Base-by-base conservation (phyloP, 2,113 vertebrate species). In the Nycticorax nycticorax region DNA sequence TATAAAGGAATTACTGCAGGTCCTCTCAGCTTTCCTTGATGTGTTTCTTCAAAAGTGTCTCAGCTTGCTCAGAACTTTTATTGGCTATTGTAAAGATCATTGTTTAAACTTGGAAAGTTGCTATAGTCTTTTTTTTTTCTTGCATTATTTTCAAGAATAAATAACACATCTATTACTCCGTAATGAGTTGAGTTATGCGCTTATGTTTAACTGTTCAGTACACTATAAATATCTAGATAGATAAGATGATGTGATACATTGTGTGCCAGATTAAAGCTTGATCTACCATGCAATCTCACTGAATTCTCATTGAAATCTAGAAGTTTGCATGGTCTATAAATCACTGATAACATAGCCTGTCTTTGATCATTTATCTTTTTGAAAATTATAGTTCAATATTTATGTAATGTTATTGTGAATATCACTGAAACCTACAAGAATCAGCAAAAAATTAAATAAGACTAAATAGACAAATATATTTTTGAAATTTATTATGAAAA, bases 321-420 rank as follows among this genome's bases (percentile, higher is more conserved):
- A 27, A 93, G 91, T 87, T 87, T 94, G 16, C 39, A 82, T 64
- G 43, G 52, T 37, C 15, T 84, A 19, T 89, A 81, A 68, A 87
- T 81, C 52, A 68, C 27, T 85, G 76, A 86, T 95, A 90, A 72
- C 22, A 37, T 53, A 92, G 73, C 12, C 17, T 78, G 30, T 56
- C 73, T 96, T 94, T 94, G 60, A 92, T 96, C 39, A 91, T 72
- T 10, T 78, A 19, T 78, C 63, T 84, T 82, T 63, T 53, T 66
- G 62, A 86, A 77, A 86, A 85, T 69, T 74, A 22, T 2, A 2
- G 23, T 71, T 92, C 48, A 75, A 33, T 81, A 83, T 88, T 91
- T 82, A 62, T 41, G 26, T 59, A 79, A 57, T 0, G 0, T 37
- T 85, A 76, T n/a, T 86, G 21, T 83, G 32, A 66, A 23, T 83